Percentiles rank a stretch among this genome's conserved stretches.
phyloP scores from a whole-genome alignment of 2,797 vertebrate species.

The Sorex maritimensis region DNA sequence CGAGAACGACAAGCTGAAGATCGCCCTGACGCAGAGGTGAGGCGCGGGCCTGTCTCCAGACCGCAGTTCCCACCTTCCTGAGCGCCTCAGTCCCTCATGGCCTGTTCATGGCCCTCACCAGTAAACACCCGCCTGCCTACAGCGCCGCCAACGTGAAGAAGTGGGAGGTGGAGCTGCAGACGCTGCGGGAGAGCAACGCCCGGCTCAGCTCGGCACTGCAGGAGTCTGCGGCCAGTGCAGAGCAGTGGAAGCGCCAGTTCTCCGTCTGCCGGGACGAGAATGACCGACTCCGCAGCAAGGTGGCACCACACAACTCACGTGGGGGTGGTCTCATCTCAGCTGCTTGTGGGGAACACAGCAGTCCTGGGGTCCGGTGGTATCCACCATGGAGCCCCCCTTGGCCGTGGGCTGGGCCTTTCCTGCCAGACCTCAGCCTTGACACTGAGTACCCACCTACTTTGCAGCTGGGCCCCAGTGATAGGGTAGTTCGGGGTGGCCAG shows the following conservation, averaged over 20 bases:
- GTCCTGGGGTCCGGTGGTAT: no score
- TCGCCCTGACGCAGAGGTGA: slow-evolving; percentile 96
- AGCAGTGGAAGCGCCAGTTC: slow-evolving; percentile 97
- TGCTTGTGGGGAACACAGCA: background rate
- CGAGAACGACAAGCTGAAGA: slow-evolving; percentile 96
- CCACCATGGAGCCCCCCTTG: no score
- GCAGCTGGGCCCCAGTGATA: no score
- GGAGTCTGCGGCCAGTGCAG: slow-evolving; percentile 95
- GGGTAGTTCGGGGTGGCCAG: background rate
- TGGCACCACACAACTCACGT: slow-evolving; percentile 76
- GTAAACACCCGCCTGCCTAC: background rate
- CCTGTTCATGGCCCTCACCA: no score
- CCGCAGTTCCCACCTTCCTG: background rate
- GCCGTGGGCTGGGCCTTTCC: no score
- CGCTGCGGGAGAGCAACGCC: slow-evolving; percentile 96
- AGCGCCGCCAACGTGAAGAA: slow-evolving; percentile 96
- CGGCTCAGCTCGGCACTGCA: slow-evolving; percentile 94
- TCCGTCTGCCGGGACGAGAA: slow-evolving; percentile 95
- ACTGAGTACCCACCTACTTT: background rate
- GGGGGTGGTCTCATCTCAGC: no score
- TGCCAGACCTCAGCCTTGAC: no score
- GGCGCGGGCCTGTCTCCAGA: background rate
- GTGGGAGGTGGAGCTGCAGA: slow-evolving; percentile 97
- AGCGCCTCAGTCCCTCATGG: no score
- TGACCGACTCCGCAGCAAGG: slow-evolving; percentile 95